These are phyloP conservation scores for Octopus sinensis DNA, from an alignment of 1,140 invertebrate genomes.

Conservation along the genomic window DNA sequence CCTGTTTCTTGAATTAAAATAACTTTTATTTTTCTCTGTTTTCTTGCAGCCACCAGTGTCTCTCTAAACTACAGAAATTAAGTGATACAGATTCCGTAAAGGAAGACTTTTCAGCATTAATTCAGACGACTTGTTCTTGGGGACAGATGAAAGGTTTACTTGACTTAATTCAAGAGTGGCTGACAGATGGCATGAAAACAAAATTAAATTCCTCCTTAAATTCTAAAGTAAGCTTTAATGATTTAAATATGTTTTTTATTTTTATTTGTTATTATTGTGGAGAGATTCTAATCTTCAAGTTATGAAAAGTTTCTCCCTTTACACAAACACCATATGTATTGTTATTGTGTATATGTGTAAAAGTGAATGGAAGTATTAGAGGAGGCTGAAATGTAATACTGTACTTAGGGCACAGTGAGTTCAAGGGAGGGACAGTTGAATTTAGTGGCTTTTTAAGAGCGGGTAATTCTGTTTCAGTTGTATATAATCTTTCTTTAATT, in stretches of 20 bases:
- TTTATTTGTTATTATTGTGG: neutral
- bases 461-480: no score
- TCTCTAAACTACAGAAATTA: slow-evolving; percentile 36
- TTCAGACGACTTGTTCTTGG: slow-evolving; percentile 44
- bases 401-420: no score
- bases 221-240: neutral
- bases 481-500: no score
- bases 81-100: slow-evolving; percentile 8
- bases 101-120: slow-evolving; percentile 29
- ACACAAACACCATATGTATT: no score
- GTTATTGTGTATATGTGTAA: no score
- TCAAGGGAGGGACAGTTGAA: no score
- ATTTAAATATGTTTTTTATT: neutral
- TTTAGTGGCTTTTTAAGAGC: no score
- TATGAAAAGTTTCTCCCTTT: no score
- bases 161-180: slow-evolving; percentile 40
- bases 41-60: slow-evolving; percentile 29
- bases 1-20: slow-evolving; percentile 26
- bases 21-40: slow-evolving; percentile 2
- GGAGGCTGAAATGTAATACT: no score
- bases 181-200: slow-evolving; percentile 18
- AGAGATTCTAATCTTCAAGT: no score
- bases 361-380: no score
- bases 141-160: slow-evolving; percentile 34
- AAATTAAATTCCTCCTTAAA: neutral